Base-by-base conservation (phyloP, 92 coral and sea anemone species). In the Phenganax marumi region DNA sequence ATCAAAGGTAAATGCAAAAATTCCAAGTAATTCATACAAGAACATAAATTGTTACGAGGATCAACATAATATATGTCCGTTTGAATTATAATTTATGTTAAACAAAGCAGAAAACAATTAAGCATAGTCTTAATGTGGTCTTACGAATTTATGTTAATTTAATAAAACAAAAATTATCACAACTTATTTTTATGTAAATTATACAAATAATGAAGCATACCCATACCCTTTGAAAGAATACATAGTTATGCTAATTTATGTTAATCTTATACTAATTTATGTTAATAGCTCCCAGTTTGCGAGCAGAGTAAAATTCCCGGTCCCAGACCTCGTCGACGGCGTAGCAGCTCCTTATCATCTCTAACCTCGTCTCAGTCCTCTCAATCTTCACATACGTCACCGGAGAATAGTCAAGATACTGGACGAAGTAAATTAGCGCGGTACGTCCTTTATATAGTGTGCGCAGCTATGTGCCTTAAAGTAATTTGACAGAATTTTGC, bases 301-400 rank as follows among this genome's bases (percentile, higher is more conserved):
- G 82, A 77, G 72, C 82, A 58, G 47, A 77, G 82, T 62, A 77
- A 77, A 77, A 77, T 77, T 0, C 52, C 82, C 5, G 82, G 26
- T 7, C 69, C 65, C 25, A 76, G 11, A 26, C 57, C 71, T 58
- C 82, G 82, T 58, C 70, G 82, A 12, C 39, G 82, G 21, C 64
- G 82, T 43, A 77, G 82, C 50, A 77, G 71, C 61, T 77, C 82
- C 9, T 18, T 65, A 61, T 77, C 82, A 43, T 77, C 82, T 12
- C 52, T 77, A 54, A 46, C 19, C 21, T 77, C 71, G 57, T 58
- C 71, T 54, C 82, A 77, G 82, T 77, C 82, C 46, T 77, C 82
- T 9, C 19, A 70, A 25, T 77, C 82, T 4, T 77, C 82, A 8
- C 51, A 57, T 16, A 55, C 60, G 17, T 75, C 80, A 23, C 80